Percentiles rank a stretch among this genome's conserved stretches.
Conservation (phyloP, 2,888 invertebrate species). For the Stenodera caucasica region DNA sequence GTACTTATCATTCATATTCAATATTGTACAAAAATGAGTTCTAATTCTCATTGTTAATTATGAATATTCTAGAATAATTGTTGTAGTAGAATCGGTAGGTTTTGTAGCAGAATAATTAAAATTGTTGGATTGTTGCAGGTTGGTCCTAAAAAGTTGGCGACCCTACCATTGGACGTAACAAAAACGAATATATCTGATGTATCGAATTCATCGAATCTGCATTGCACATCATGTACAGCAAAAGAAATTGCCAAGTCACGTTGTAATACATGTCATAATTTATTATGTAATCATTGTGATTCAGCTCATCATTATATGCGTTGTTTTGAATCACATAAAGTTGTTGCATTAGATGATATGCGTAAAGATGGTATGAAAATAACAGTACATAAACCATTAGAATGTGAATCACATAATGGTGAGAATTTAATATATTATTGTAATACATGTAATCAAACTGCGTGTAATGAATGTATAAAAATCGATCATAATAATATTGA, state of each 20-base stretch:
- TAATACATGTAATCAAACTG: constrained; percentile 81
- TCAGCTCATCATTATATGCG: constrained; percentile 96
- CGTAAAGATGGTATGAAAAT: constrained; percentile 75
- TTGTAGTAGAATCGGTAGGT: not conserved
- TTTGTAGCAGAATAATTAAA: not conserved
- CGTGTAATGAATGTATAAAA: constrained; percentile 85
- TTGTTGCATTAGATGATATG: constrained; percentile 85
- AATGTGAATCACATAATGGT: constrained; percentile 77
- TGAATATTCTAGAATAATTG: too few species aligned
- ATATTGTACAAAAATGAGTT: too few species aligned
- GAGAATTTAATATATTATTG: constrained; percentile 89
- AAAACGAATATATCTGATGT: constrained; percentile 83
- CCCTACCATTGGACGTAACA: constrained; percentile 84
- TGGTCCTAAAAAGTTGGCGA: constrained; percentile 73
- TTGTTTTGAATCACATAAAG: constrained; percentile 94
- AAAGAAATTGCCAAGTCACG: constrained; percentile 92
- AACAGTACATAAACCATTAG: constrained; percentile 86
- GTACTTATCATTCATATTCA: too few species aligned
- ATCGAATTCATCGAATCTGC: constrained; percentile 66
- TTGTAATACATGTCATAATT: constrained; percentile 93
- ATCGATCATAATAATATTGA: constrained; percentile 78
- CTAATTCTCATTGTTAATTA: too few species aligned
- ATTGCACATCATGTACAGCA: constrained; percentile 94
- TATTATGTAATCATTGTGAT: constrained; percentile 91
- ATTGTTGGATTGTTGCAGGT: constrained; percentile 56